A percentile compares a stretch with the other conserved stretches of the same genome.
These are phyloP conservation scores for Drosophila novamexicana DNA, from an alignment of 1,140 invertebrate species.

Conservation along the genomic window DNA sequence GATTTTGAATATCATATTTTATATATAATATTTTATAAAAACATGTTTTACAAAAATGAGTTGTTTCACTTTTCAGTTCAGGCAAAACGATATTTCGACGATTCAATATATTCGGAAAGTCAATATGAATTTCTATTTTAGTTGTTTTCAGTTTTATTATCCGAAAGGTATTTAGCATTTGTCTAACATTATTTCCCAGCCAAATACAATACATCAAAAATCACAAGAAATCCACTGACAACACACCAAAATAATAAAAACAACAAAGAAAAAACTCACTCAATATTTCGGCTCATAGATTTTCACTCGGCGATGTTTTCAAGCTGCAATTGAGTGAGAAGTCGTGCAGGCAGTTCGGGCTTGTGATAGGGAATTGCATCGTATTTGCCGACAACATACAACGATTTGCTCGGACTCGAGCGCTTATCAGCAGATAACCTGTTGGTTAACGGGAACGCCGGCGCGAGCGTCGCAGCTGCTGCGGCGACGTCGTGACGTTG, in stretches of 20 bases:
- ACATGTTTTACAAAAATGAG: too few relatives aligned
- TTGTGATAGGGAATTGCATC: constrained; percentile 23
- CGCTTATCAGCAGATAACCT: constrained; percentile 74
- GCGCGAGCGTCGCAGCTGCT: constrained; percentile 5
- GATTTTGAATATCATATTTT: too few relatives aligned
- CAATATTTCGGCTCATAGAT: not conserved
- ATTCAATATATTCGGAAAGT: too few relatives aligned
- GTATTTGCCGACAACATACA: constrained; percentile 3
- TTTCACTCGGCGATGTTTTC: constrained; percentile 48
- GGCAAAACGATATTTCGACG: too few relatives aligned
- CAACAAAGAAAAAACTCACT: constrained; percentile 15
- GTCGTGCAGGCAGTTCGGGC: not conserved
- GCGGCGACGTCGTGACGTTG: constrained; percentile 20
- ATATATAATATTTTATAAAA: too few relatives aligned
- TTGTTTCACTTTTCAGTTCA: too few relatives aligned
- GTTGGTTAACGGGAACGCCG: constrained; percentile 58
- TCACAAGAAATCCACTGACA: not conserved
- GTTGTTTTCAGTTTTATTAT: not conserved
- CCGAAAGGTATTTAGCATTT: not conserved
- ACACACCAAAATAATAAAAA: not conserved
- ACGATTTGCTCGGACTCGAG: constrained; percentile 45
- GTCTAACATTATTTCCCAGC: not conserved
- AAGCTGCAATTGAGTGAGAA: constrained; percentile 12
- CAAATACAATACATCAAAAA: not conserved
- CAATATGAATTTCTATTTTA: not conserved